Percentiles rank a stretch among this genome's conserved stretches.
phyloP scores from a whole-genome alignment of 2,113 vertebrate genomes.

The Grallaria varia region DNA sequence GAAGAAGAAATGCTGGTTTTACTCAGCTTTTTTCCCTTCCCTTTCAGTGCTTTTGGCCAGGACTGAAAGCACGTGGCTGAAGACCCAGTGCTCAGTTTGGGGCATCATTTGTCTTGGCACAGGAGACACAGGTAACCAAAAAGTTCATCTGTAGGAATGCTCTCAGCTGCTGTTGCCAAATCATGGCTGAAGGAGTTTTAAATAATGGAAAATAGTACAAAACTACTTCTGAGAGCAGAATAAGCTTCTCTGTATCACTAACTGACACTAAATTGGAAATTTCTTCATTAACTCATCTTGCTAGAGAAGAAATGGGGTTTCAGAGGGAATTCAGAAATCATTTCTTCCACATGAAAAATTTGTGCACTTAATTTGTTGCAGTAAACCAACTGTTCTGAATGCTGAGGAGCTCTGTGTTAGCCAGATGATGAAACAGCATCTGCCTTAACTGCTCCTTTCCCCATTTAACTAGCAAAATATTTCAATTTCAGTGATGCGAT shows the following conservation, averaged over 20 bases:
- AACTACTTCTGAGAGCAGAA: background rate
- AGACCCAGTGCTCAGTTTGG: background rate
- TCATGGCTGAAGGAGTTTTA: background rate
- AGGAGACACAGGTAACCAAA: background rate
- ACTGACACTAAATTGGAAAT: background rate
- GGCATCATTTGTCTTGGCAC: background rate
- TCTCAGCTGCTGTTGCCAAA: background rate
- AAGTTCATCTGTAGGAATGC: background rate
- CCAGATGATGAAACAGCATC: background rate
- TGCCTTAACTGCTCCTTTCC: background rate
- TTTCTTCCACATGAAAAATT: slow-evolving; percentile 27
- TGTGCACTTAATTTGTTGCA: slow-evolving; percentile 11
- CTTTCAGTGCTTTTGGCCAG: background rate
- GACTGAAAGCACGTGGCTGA: background rate
- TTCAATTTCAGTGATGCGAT: background rate
- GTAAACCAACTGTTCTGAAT: background rate
- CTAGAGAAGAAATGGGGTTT: background rate
- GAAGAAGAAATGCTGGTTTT: background rate
- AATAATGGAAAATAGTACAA: background rate
- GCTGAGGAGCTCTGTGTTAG: background rate
- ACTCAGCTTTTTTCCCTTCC: background rate
- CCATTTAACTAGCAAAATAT: slow-evolving; percentile 6
- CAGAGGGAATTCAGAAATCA: slow-evolving; percentile 7
- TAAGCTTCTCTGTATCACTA: background rate
- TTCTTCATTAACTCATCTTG: slow-evolving; percentile 17